Base-by-base conservation (phyloP, 2,797 vertebrate species). In the Acipenser ruthenus region DNA sequence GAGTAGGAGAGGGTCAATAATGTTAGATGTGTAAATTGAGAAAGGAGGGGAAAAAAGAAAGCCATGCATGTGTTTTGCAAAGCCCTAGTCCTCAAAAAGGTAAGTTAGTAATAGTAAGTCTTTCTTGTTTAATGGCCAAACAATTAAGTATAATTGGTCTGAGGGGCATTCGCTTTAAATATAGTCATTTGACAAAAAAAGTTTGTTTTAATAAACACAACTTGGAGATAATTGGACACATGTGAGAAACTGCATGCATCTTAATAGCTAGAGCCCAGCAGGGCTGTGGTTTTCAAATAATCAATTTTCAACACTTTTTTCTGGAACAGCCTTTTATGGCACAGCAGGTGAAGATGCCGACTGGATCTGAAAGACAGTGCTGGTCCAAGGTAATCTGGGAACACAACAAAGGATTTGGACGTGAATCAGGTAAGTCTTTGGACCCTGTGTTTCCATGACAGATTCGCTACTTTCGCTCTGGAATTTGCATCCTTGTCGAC, bases 161-260 rank as follows among this genome's bases (percentile, higher is more conserved):
- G 67, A 62, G 13, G 74, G 79, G 69, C 55, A 80, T 78, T 68
- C 59, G 65, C 69, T 55, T 79, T 80, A 82, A 81, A 79, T 70
- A 79, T 71, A 78, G 58, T 60, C 64, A 82, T 77, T 81, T 55
- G 37, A 37, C 37, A 37, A 37, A 70, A 69, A 59, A 60, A 66
- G 60, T 49, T 67, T 72, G 68, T 70, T 67, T 66, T 8, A 60
- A 70, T 70, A 71, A 72, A 74, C 59, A 75, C 70, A 74, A 67
- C 65, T 53, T 13, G 68, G 65, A 69, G 69, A 71, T 77, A 75
- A 81, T 66, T 76, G 70, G 75, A 78, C 65, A 69, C 72, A 76
- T 70, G 67, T 73, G 73, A 69, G 69, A 75, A 66, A 13, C 11
- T 6, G 10, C 7, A 48, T 59, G 58, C 59, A 37, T 37, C 55